Evolutionary conservation across 2,113 vertebrate genomes (phyloP).

Genomic region (Chaenocephalus aceratus): DNA sequence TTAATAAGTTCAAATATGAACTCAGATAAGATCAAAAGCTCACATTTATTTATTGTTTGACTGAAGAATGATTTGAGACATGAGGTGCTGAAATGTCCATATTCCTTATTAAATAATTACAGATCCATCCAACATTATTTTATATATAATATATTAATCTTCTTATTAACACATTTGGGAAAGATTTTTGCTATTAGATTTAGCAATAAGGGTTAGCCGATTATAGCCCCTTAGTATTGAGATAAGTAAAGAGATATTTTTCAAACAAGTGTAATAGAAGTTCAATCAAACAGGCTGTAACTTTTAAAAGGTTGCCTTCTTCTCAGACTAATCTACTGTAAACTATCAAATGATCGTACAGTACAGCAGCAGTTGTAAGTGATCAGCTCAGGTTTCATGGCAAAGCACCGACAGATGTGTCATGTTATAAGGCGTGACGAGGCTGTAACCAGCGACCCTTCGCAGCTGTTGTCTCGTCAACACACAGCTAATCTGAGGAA

Average conservation of each 20-base stretch:
- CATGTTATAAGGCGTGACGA: slow-evolving; percentile 69
- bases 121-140: slow-evolving; percentile 40
- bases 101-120: slow-evolving; percentile 36
- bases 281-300: background rate
- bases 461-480: slow-evolving; percentile 75
- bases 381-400: slow-evolving; percentile 63
- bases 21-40: slow-evolving; percentile 22
- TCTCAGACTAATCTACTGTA: slow-evolving; percentile 21
- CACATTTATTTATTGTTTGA: slow-evolving; percentile 34
- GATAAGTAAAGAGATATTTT: too few species aligned
- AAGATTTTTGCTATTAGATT: too few species aligned
- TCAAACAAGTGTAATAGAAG: background rate
- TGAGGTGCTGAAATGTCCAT: slow-evolving; percentile 22
- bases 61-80: slow-evolving; percentile 43
- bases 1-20: slow-evolving; percentile 30
- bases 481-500: slow-evolving; percentile 51
- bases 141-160: too few species aligned
- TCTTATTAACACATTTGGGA: background rate
- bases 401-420: slow-evolving; percentile 73
- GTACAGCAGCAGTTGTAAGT: slow-evolving; percentile 43
- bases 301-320: background rate
- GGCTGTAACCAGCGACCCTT: slow-evolving; percentile 34
- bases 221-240: too few species aligned
- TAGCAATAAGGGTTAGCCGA: too few species aligned
- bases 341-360: slow-evolving; percentile 32